Evolutionary conservation across 2,797 vertebrate species (phyloP), one percentile per base, ranked within the genome.

Genomic region (Synaphobranchus kaupii): DNA sequence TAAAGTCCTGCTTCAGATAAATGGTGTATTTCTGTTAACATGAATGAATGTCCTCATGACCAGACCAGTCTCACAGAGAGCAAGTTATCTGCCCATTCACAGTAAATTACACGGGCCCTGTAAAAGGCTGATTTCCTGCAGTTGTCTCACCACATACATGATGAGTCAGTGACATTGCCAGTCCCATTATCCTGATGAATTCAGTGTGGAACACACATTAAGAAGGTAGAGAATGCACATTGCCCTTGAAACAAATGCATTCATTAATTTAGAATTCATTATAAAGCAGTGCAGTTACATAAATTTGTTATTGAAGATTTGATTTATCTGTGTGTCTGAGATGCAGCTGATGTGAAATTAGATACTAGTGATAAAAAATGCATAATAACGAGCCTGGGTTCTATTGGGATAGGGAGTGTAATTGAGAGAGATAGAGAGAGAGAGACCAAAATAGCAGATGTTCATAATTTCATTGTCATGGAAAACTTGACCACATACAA

Each of bases 381-480:
- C 20, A n/a, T 8, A 47, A 82, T 6, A 28, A 47, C 52, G 20
- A 31, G 22, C 5, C 31, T 17, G 34, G 48, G 60, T 8, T 13
- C 12, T 13, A n/a, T 13, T 15, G 56, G 84, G 20, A 73, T 60
- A 50, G 68, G 10, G 8, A 88, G 52, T 83, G 73, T 39, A 52
- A 83, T 47, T 25, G 58, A 85, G 58, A 47, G 54, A 58, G 10
- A 84, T 80, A 63, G 84, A 58, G 17, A 80, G 71, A 84, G 85
- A 76, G 50, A 56, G 20, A 63, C 28, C 34, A 81, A 39, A 63
- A 83, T 56, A 68, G 56, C 1, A 78, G 83, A 71, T 66, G n/a
- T 66, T 66, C 25, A n/a, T 66, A 28, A 66, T 66, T 17, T 60
- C 2, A 60, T 60, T n/a, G n/a, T 66, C 63, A n/a, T 4, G 10